Conservation (phyloP, 2,113 vertebrate genomes). For the Bettongia penicillata region DNA sequence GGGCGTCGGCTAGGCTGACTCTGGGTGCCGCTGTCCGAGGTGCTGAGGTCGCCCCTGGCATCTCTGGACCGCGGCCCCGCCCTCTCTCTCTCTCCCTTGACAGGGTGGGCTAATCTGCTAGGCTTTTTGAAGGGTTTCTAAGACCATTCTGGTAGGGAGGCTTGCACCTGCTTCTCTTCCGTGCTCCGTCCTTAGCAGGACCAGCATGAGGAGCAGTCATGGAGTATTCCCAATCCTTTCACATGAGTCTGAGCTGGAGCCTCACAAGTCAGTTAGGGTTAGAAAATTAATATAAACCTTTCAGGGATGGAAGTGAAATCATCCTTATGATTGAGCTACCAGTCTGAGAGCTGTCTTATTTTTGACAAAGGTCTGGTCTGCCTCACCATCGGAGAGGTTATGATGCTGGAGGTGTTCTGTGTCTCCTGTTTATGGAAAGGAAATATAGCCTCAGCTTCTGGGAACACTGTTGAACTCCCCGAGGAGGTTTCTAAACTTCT, state of each 20-base stretch:
- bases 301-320: background rate
- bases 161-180: background rate
- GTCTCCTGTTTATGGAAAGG: background rate
- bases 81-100: background rate
- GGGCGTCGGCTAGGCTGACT: background rate
- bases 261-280: background rate
- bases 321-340: background rate
- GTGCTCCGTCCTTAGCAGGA: background rate
- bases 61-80: constrained; percentile 64
- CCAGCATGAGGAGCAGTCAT: background rate
- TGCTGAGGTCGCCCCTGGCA: constrained; percentile 53
- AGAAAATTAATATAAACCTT: background rate
- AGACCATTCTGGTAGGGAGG: background rate
- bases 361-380: background rate
- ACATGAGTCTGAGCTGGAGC: background rate
- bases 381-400: background rate
- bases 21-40: constrained; percentile 65
- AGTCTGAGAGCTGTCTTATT: background rate
- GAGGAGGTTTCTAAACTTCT: background rate
- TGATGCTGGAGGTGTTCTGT: background rate
- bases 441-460: background rate
- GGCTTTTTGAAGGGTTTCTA: background rate
- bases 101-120: background rate
- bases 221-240: background rate
- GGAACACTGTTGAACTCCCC: background rate